A percentile compares a stretch with the other conserved stretches of the same genome.
Evolutionary conservation across 2,888 invertebrate species (phyloP).

Genomic region (Chalcis sispes): DNA sequence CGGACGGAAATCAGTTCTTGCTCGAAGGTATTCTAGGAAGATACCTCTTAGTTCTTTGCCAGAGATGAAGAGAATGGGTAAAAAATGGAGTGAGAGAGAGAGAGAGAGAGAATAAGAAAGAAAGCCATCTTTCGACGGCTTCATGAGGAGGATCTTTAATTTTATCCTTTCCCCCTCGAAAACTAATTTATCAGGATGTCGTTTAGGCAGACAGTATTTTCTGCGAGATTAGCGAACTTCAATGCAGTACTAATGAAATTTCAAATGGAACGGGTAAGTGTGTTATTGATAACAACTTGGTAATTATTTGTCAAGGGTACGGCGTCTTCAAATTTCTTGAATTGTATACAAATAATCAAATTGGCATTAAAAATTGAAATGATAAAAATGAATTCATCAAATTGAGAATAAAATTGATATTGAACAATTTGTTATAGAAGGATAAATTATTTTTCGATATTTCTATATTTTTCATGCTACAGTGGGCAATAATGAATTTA

Average conservation of each 20-base stretch:
- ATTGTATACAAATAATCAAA: no score
- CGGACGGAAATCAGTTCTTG: conserved; percentile 14
- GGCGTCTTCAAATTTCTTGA: no score
- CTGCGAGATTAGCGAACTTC: conserved; percentile 14
- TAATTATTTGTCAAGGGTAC: no score
- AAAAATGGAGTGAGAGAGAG: not conserved
- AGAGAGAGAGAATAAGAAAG: not conserved
- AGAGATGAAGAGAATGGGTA: not conserved
- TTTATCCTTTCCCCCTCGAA: not conserved
- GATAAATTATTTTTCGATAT: no score
- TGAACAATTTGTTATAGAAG: no score
- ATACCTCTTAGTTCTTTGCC: not conserved
- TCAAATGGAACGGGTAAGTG: not conserved
- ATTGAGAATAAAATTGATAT: no score
- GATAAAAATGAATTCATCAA: no score
- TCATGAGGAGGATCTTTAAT: not conserved
- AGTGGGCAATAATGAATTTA: no score
- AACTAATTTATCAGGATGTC: conserved; percentile 26
- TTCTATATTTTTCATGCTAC: no score
- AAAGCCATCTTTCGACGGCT: not conserved
- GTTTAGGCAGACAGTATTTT: conserved; percentile 13
- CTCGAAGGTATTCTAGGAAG: not conserved
- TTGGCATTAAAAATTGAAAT: no score
- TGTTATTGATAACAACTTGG: not conserved
- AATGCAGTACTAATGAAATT: conserved; percentile 19